Base-by-base conservation (phyloP, 2,888 invertebrate species). In the Ctena decussata region DNA sequence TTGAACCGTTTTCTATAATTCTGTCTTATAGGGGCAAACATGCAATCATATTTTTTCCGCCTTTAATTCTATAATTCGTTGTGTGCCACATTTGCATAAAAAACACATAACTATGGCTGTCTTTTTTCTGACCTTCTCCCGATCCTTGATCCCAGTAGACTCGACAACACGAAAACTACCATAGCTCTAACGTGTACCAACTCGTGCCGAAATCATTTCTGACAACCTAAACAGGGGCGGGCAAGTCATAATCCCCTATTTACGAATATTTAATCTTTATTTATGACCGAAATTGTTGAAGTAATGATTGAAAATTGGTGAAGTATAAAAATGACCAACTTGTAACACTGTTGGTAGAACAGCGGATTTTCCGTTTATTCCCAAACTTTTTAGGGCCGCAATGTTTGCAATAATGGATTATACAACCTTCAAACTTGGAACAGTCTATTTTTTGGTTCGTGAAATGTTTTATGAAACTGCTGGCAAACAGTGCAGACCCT, bases 51-150 rank as follows among this genome's bases (percentile, higher is more conserved):
- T 65, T 49, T 65, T 65, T 65, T 35, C 32, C 35, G 65, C 35
- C 35, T 35, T 35, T 30, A 35, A 65, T 65, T 65, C 35, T 32
- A 35, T 65, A 65, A 65, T 65, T 65, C 35, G 65, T 65, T 6
- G 21, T 35, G 18, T 65, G 32, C 73, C 44, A 18, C 53, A 89
- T 89, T 85, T 86, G 78, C 89, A 89, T 89, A 89, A 89, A 89
- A 89, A 85, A 85, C 84, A 86, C 89, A 89, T 89, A 80, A 49
- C 82, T 82, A 76, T 73, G 49, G 82, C 73, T 1, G 65, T 35
- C 65, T 70, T 77, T 82, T 85, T 69, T 39, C 80, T 83, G 82
- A 86, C 85, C 86, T 81, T 76, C 73, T 37, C 80, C 74, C 72
- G 85, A 85, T 76, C 84, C 84, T 72, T 80, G 69, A 77, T 85